phyloP scores from a whole-genome alignment of 1,140 invertebrate species.

The Elymnias hypermnestra region DNA sequence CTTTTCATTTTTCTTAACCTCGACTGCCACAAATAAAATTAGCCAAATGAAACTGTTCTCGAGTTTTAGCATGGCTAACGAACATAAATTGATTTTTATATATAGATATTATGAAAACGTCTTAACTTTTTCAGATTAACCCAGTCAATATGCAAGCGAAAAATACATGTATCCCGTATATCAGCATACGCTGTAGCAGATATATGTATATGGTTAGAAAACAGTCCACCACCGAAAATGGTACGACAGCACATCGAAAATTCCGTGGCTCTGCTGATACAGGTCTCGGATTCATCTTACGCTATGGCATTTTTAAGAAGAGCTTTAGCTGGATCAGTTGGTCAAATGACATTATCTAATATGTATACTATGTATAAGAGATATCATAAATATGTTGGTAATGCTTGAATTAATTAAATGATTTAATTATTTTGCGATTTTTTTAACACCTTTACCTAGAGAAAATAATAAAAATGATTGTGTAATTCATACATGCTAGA shows the following conservation, averaged over 20 bases:
- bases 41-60: too few species aligned
- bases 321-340: constrained; percentile 37
- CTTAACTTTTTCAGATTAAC: constrained; percentile 59
- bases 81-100: too few species aligned
- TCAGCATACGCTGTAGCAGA: constrained; percentile 57
- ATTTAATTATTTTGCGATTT: too few species aligned
- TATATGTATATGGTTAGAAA: constrained; percentile 43
- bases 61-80: too few species aligned
- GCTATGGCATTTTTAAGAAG: constrained; percentile 52
- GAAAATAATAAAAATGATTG: too few species aligned
- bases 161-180: constrained; percentile 51
- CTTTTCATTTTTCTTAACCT: too few species aligned
- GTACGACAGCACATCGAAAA: constrained; percentile 60
- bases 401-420: constrained; percentile 50
- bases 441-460: too few species aligned
- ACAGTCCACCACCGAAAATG: constrained; percentile 35
- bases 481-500: too few species aligned
- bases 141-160: constrained; percentile 56
- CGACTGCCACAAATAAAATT: too few species aligned
- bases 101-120: too few species aligned
- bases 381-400: constrained; percentile 67
- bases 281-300: constrained; percentile 45
- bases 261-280: constrained; percentile 44
- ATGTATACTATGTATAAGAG: constrained; percentile 60
- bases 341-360: constrained; percentile 53